Conservation (phyloP, 2,888 invertebrate species). For the Drosophila rubida region DNA sequence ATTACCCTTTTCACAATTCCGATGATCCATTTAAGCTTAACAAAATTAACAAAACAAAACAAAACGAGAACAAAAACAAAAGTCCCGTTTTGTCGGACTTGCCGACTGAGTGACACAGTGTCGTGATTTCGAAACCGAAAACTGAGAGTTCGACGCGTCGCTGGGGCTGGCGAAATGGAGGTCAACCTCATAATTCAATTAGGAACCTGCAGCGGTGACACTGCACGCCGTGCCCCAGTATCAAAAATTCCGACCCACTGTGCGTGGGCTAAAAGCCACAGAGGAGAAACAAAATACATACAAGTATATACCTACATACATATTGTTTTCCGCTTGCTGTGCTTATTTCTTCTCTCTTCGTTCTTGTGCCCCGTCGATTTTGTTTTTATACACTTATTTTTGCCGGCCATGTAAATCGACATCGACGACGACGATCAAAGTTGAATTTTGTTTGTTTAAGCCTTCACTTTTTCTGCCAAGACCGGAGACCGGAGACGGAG, state of each 20-base stretch:
- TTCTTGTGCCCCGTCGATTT: constrained; percentile 6
- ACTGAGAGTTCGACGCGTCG: constrained; percentile 31
- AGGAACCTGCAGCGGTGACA: constrained; percentile 73
- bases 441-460: constrained; percentile 64
- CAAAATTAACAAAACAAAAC: background rate
- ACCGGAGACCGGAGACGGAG: constrained; percentile 16
- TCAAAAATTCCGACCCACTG: constrained; percentile 64
- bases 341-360: constrained; percentile 29
- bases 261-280: constrained; percentile 62
- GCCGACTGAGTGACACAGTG: constrained; percentile 68
- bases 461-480: constrained; percentile 69
- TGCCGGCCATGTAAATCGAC: constrained; percentile 64
- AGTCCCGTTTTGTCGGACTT: constrained; percentile 64
- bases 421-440: constrained; percentile 58
- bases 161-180: constrained; percentile 64
- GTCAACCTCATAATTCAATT: constrained; percentile 79
- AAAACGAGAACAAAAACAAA: constrained; percentile 32
- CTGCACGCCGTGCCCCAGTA: constrained; percentile 49
- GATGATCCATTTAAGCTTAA: constrained; percentile 6
- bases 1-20: constrained; percentile 16
- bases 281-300: constrained; percentile 7
- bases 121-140: constrained; percentile 73
- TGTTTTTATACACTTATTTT: constrained; percentile 30
- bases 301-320: constrained; percentile 3
- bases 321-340: constrained; percentile 48